These are phyloP conservation scores for Pampus argenteus DNA, from an alignment of 2,797 vertebrate genomes.

Conservation along the genomic window DNA sequence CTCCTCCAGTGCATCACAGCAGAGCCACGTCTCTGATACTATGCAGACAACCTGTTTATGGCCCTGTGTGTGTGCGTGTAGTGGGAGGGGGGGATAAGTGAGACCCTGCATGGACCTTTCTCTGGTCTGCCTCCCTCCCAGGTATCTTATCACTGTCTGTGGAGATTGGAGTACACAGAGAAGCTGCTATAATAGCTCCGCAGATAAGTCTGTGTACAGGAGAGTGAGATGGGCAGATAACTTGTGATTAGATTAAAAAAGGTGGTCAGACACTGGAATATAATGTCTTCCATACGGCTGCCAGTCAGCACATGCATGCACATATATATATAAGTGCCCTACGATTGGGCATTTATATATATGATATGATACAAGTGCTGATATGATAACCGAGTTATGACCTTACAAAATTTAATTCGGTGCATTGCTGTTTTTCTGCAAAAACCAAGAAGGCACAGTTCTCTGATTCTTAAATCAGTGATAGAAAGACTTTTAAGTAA, in stretches of 20 bases:
- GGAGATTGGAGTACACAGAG: conserved; percentile 61
- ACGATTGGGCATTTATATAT: not conserved
- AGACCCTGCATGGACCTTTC: too few species aligned
- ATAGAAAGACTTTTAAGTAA: not conserved
- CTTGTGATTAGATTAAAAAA: conserved; percentile 63
- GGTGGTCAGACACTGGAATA: conserved; percentile 38
- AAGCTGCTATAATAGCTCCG: conserved; percentile 59
- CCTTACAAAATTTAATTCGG: not conserved
- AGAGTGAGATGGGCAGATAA: conserved; percentile 66
- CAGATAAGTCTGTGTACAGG: conserved; percentile 66
- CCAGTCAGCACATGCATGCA: conserved; percentile 25
- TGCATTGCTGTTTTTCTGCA: not conserved
- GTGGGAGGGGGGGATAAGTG: too few species aligned
- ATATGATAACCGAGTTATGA: not conserved
- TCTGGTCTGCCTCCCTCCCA: conserved; percentile 50
- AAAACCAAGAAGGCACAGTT: not conserved
- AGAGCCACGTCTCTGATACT: conserved; percentile 68
- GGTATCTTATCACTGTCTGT: conserved; percentile 68
- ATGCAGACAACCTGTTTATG: conserved; percentile 72
- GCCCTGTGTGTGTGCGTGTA: too few species aligned
- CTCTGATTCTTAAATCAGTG: not conserved
- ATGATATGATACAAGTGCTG: not conserved
- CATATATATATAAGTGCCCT: conserved; percentile 2
- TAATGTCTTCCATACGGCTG: conserved; percentile 27
- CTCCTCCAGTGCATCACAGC: conserved; percentile 73